Evolutionary conservation across 2,888 invertebrate species (phyloP), one percentile per base, ranked within the genome.

Genomic region (Philereme vetulata): DNA sequence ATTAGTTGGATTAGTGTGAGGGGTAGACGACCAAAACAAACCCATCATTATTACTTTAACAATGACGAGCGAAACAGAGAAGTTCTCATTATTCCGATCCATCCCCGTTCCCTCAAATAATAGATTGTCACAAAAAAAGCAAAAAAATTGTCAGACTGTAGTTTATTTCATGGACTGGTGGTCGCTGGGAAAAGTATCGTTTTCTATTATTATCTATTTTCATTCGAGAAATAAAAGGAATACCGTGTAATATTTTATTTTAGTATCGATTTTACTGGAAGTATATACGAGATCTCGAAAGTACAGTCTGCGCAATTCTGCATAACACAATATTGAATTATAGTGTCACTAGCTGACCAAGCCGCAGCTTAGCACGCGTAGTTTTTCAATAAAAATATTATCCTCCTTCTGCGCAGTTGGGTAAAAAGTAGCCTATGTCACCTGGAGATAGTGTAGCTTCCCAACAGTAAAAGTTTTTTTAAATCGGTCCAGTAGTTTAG

Each of bases 81-180:
- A 34, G 46, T 58, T 54, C 56, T 64, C 56, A 61, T 61, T 60
- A 56, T 62, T 51, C 66, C 61, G 59, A 71, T 65, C 62, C 62
- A 62, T 66, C 66, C 72, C 65, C 62, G 67, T 63, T 56, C 68
- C 72, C 51, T 77, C 80, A 78, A 80, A 81, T 81, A 79, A 79
- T 78, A 64, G 72, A 68, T 60, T 51, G 55, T 65, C 58, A 70
- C 69, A 78, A 75, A 81, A 80, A 79, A 79, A 72, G 56, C 65
- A 62, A 66, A n/a, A 77, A 81, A 82, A 76, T 69, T 66, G 70
- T 63, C 72, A 68, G 66, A 78, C 62, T 75, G 79, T 73, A 74
- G 70, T 82, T 80, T 81, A 85, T 85, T 86, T 85, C 82, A 84
- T 76, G 83, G 77, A 51, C 78, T 66, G 70, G 65, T 71, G 76